Evolutionary conservation across 2,888 invertebrate species (phyloP).

Genomic region (Ephialtes manifestator): DNA sequence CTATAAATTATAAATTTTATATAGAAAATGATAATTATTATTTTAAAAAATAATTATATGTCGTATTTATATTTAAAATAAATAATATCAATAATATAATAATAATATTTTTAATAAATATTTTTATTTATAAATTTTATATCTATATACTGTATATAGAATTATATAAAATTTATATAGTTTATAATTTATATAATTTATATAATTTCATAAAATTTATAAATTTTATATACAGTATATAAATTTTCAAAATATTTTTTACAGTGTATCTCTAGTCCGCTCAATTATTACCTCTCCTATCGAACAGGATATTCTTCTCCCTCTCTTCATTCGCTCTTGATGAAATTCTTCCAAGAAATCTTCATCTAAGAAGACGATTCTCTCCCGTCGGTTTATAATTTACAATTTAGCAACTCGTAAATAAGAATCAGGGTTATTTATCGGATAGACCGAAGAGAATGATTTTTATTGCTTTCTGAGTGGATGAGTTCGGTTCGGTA

Average conservation of each 20-base stretch:
- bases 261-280: not conserved
- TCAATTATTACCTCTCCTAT: conserved; percentile 29
- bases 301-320: not conserved
- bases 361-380: conserved; percentile 26
- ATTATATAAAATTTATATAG: too few relatives aligned
- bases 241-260: not conserved
- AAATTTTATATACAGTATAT: too few relatives aligned
- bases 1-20: too few relatives aligned
- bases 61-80: too few relatives aligned
- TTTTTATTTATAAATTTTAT: too few relatives aligned
- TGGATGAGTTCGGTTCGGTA: not conserved
- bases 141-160: too few relatives aligned
- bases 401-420: conserved; percentile 70
- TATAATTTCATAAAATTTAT: too few relatives aligned
- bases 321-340: conserved; percentile 16
- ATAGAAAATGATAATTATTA: too few relatives aligned
- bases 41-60: too few relatives aligned
- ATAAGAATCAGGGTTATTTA: conserved; percentile 64
- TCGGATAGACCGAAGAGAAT: conserved; percentile 51
- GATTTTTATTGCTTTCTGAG: conserved; percentile 21
- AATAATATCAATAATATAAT: too few relatives aligned
- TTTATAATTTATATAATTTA: too few relatives aligned
- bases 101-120: too few relatives aligned
- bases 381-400: conserved; percentile 63
- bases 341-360: conserved; percentile 56